These are phyloP conservation scores for Ranitomeya imitator DNA, from an alignment of 2,113 vertebrate genomes.

Conservation along the genomic window DNA sequence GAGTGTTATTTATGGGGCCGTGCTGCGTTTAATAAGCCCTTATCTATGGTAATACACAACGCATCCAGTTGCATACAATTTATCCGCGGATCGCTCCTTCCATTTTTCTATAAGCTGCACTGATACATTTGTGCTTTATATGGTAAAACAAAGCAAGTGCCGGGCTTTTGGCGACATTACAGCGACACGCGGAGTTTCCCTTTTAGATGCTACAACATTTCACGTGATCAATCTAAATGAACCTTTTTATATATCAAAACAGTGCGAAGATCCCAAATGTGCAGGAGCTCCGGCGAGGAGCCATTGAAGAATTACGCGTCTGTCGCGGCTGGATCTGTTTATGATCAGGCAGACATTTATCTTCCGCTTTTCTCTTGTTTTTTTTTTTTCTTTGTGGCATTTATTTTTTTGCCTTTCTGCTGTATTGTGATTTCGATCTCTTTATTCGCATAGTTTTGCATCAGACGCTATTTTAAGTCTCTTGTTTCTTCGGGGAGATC, in stretches of 20 bases:
- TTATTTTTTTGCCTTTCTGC: not conserved
- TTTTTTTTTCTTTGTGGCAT: slow-evolving; percentile 22
- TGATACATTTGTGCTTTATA: not conserved
- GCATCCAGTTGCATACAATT: not conserved
- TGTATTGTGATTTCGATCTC: not conserved
- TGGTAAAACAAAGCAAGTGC: not conserved
- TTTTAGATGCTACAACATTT: not conserved
- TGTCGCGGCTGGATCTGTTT: slow-evolving; percentile 5
- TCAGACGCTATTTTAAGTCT: slow-evolving; percentile 6
- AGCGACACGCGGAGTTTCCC: not conserved
- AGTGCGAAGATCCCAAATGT: slow-evolving; percentile 3
- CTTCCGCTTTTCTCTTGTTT: not conserved
- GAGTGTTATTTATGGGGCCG: no score
- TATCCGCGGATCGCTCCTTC: not conserved
- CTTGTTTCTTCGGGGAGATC: slow-evolving; percentile 10
- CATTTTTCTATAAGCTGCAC: not conserved
- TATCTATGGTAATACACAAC: not conserved
- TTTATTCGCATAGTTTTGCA: not conserved
- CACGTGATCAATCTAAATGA: not conserved
- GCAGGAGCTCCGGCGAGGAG: not conserved
- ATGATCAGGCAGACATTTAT: not conserved
- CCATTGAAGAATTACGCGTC: slow-evolving; percentile 7
- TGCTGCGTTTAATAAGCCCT: no score
- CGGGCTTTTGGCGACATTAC: not conserved
- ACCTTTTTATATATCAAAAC: not conserved